phyloP scores from a whole-genome alignment of 2,797 vertebrate species.

The Thunnus albacares region DNA sequence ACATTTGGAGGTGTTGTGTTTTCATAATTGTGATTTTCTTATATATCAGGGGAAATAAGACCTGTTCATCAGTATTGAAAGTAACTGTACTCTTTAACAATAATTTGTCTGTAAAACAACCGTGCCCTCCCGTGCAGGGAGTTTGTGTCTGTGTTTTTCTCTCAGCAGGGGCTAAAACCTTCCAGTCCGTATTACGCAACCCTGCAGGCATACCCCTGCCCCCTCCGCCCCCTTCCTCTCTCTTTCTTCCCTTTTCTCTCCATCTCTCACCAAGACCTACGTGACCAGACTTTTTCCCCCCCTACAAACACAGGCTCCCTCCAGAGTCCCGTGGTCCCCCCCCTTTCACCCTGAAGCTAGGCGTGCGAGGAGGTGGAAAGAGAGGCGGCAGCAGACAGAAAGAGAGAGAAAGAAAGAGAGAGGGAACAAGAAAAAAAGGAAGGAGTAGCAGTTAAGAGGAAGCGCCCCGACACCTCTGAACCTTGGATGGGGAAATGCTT shows the following conservation, averaged over 20 bases:
- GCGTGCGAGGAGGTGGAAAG: constrained; percentile 11
- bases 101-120: neutral
- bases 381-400: constrained; percentile 13
- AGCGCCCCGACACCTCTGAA: constrained; percentile 62
- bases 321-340: constrained; percentile 14
- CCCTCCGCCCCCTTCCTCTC: constrained; percentile 1
- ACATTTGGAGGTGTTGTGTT: neutral
- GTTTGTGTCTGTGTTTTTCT: constrained; percentile 34
- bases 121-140: neutral
- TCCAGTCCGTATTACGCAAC: constrained; percentile 68
- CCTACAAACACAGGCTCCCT: constrained; percentile 46
- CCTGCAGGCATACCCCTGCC: constrained; percentile 59
- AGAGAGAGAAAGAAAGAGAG: neutral
- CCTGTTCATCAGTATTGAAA: too few relatives aligned
- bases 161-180: constrained; percentile 56
- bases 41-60: too few relatives aligned
- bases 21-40: neutral
- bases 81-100: neutral
- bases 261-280: constrained; percentile 59
- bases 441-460: constrained; percentile 23
- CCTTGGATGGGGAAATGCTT: constrained; percentile 66
- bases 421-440: neutral
- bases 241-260: constrained; percentile 3
- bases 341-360: constrained; percentile 25
- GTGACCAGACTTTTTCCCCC: constrained; percentile 58